Base-by-base conservation (phyloP, 2,888 invertebrate species). In the Leptopilina syphax region DNA sequence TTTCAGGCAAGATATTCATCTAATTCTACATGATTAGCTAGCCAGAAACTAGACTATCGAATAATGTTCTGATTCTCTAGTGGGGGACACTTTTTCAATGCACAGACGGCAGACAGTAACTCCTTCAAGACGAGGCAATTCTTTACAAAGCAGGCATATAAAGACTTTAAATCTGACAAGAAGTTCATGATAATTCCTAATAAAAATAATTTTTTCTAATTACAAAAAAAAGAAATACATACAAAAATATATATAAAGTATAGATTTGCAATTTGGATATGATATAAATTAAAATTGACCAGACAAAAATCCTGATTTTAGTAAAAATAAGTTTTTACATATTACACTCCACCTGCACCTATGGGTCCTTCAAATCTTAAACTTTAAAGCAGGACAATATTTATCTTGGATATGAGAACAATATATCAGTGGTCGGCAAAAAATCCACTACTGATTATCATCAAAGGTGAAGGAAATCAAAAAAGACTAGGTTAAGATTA, bases 1-100 rank as follows among this genome's bases (percentile, higher is more conserved):
- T 89, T 88, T 87, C 87, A 88, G 86, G 86, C 88, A 88, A 90
- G 89, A 89, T 90, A 89, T 89, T 87, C 85, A 90, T 89, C 89
- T 88, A 87, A 88, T 88, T 88, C 85, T 78, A 77, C 81, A 65
- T 85, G 87, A 87, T 88, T 87, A 87, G 85, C 82, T 80, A 83
- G 80, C 82, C 84, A 82, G 83, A 80, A 78, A 79, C 79, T 80
- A 87, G 85, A 87, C 86, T 84, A 85, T 86, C 87, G 81, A 86
- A 87, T 84, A 86, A 87, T 88, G 57, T 54, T 73, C 73, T 41
- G 24, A 50, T 70, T 70, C 54, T 54, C 34, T n/a, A 34, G 54
- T 73, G n/a, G 57, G 34, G 24, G 73, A 73, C 73, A 73, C 87
- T 87, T 85, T 83, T 87, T 85, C 85, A 85, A 79, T 81, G 76